Conservation (phyloP, 2,113 vertebrate species). For the Brachypteracias leptosomus region DNA sequence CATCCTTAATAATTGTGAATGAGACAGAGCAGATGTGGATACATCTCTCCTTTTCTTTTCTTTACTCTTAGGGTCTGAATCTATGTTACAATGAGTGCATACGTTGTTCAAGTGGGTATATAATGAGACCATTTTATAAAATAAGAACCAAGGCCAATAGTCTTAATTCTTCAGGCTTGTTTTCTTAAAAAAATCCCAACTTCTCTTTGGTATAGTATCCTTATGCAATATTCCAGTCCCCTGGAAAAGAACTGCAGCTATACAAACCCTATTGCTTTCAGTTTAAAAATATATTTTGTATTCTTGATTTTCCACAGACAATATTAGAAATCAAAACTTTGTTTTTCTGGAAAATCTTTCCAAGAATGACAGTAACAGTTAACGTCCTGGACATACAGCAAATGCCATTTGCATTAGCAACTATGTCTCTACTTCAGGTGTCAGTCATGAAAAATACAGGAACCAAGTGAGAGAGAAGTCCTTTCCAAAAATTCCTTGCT, state of each 20-base stretch:
- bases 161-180: background rate
- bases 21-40: conserved; percentile 56
- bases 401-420: background rate
- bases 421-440: background rate
- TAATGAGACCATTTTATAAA: background rate
- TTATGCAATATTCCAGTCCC: background rate
- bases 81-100: background rate
- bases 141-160: background rate
- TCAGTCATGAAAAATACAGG: background rate
- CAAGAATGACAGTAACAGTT: background rate
- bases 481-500: background rate
- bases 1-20: conserved; percentile 55
- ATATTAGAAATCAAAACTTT: background rate
- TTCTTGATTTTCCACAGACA: background rate
- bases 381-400: background rate
- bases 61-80: background rate
- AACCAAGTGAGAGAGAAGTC: background rate
- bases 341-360: background rate
- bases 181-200: background rate
- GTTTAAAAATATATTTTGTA: background rate
- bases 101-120: background rate
- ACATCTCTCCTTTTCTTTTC: background rate
- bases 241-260: background rate
- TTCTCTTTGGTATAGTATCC: background rate
- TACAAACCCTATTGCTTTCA: background rate